Evolutionary conservation across 2,797 vertebrate species (phyloP).

Genomic region (Crocidura indochinensis): DNA sequence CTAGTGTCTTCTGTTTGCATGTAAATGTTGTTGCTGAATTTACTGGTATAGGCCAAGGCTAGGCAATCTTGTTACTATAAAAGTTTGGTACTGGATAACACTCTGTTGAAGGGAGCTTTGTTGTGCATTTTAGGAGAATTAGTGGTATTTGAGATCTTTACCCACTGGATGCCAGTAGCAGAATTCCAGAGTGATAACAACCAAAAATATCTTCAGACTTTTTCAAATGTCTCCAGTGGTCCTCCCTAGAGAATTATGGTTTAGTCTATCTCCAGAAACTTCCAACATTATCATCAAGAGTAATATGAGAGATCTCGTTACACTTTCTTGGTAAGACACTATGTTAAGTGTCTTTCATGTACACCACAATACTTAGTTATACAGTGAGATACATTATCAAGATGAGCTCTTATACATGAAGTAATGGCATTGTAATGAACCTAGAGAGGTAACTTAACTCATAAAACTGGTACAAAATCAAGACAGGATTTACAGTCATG

Average conservation of each 20-base stretch:
- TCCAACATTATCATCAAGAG: background rate
- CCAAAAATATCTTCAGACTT: background rate
- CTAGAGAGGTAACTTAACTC: slow-evolving; percentile 27
- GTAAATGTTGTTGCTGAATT: slow-evolving; percentile 27
- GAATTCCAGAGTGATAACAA: background rate
- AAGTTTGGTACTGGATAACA: slow-evolving; percentile 11
- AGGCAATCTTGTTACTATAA: background rate
- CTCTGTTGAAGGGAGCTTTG: background rate
- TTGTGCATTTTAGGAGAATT: background rate
- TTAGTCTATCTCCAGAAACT: background rate
- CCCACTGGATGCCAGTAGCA: background rate
- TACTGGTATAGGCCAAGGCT: background rate
- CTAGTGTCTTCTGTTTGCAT: background rate
- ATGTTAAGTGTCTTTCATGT: background rate
- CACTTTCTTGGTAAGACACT: background rate
- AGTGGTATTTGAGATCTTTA: background rate
- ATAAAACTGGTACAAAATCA: background rate
- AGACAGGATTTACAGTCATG: background rate
- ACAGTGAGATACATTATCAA: background rate
- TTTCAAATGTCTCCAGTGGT: background rate
- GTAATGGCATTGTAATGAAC: background rate
- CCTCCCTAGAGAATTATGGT: background rate
- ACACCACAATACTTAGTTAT: background rate
- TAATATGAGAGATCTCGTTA: background rate
- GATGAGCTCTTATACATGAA: background rate